phyloP scores from a whole-genome alignment of 2,888 invertebrate genomes.

The Plebejus anna region DNA sequence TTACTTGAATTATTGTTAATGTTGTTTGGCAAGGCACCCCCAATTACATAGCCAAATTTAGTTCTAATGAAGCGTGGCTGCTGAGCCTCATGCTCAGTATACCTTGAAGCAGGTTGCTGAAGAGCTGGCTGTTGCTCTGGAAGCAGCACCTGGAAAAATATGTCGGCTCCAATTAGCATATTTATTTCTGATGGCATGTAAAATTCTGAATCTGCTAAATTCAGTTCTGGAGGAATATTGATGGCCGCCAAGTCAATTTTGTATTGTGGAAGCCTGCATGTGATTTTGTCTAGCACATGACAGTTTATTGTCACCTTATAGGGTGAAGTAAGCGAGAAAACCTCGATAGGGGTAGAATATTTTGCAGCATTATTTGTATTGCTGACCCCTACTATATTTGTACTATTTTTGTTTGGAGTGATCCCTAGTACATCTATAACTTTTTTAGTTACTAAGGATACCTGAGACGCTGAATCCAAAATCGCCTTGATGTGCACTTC shows the following conservation, averaged over 20 bases:
- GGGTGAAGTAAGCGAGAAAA: background rate
- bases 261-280: background rate
- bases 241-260: background rate
- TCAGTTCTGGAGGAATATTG: background rate
- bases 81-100: no score
- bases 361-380: background rate
- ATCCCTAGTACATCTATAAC: background rate
- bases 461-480: background rate
- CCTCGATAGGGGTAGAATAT: background rate
- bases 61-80: no score
- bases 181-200: no score
- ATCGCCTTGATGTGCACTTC: background rate
- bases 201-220: no score
- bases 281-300: slow-evolving; percentile 6
- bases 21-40: no score
- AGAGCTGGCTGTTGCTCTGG: no score
- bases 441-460: background rate
- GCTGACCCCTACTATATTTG: background rate
- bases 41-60: no score
- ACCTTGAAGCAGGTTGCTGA: no score
- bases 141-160: no score
- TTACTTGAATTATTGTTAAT: no score
- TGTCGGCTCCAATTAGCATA: no score
- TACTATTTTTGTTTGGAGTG: background rate
- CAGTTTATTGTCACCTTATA: background rate